These are phyloP conservation scores for Ephialtes manifestator DNA, from an alignment of 2,888 invertebrate species.

Conservation along the genomic window DNA sequence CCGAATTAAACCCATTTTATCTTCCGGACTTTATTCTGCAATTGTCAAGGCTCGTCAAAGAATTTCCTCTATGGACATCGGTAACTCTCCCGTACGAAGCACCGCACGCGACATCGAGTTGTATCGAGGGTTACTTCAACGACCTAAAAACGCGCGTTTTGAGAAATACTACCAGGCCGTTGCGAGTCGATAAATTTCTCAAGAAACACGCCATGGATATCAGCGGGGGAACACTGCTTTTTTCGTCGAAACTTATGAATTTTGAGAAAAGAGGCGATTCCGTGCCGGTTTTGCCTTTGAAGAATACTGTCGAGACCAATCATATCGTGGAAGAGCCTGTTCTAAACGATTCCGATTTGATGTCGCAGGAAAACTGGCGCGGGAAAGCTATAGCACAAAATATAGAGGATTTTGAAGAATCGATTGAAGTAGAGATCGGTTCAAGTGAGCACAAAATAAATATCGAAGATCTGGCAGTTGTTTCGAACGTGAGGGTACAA, in stretches of 20 bases:
- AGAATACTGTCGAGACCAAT: background rate
- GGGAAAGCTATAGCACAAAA: background rate
- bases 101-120: conserved; percentile 50
- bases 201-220: conserved; percentile 18
- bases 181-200: conserved; percentile 46
- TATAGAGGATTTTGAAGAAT: background rate
- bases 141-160: conserved; percentile 48
- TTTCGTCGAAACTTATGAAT: background rate
- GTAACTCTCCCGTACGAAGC: conserved; percentile 29
- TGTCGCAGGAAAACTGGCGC: background rate
- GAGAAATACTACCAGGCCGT: background rate
- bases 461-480: too few relatives aligned
- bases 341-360: background rate
- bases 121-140: conserved; percentile 43
- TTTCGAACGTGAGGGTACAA: too few relatives aligned
- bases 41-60: conserved; percentile 18
- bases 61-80: conserved; percentile 55
- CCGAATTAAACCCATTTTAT: conserved; percentile 31
- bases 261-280: background rate
- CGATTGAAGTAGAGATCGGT: too few relatives aligned
- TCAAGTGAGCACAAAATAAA: too few relatives aligned
- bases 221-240: background rate
- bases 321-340: background rate
- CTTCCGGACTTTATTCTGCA: conserved; percentile 34
- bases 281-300: background rate